Conservation (phyloP, 1,140 invertebrate species). For the Drosophila azteca region DNA sequence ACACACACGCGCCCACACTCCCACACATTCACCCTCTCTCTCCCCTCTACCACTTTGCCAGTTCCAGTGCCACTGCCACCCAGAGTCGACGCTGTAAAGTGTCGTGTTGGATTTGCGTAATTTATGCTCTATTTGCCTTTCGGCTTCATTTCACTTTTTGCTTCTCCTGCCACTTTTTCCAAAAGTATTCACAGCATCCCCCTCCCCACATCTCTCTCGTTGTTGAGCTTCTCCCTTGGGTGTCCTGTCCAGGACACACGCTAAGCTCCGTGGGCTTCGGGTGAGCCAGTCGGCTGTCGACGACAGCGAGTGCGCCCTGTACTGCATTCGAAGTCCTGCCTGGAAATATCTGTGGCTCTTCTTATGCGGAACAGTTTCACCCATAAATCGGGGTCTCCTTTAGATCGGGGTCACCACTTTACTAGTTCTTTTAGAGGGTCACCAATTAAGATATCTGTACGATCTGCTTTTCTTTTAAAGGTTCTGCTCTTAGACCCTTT, state of each 20-base stretch:
- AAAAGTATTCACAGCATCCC: constrained; percentile 50
- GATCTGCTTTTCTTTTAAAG: no score
- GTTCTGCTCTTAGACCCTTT: no score
- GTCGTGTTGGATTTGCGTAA: constrained; percentile 82
- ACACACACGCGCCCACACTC: constrained; percentile 1
- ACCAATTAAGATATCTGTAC: no score
- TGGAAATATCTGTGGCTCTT: no score
- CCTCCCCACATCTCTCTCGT: constrained; percentile 1
- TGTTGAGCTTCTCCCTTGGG: not conserved
- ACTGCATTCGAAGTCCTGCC: not conserved
- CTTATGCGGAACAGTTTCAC: no score
- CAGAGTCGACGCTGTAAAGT: constrained; percentile 51
- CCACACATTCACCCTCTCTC: constrained; percentile 1
- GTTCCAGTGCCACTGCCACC: not conserved
- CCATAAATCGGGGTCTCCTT: no score
- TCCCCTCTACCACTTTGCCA: no score
- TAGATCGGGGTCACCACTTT: no score
- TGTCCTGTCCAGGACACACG: constrained; percentile 46
- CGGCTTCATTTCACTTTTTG: constrained; percentile 81
- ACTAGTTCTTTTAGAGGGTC: no score
- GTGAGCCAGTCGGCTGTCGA: constrained; percentile 48
- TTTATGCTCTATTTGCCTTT: constrained; percentile 83
- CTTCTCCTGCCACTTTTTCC: constrained; percentile 50
- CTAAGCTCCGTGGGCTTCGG: constrained; percentile 43
- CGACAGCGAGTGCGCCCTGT: constrained; percentile 27